A percentile compares a stretch with the other conserved stretches of the same genome.
These are phyloP conservation scores for Ips typographus DNA, from an alignment of 1,140 invertebrate genomes.

Conservation along the genomic window DNA sequence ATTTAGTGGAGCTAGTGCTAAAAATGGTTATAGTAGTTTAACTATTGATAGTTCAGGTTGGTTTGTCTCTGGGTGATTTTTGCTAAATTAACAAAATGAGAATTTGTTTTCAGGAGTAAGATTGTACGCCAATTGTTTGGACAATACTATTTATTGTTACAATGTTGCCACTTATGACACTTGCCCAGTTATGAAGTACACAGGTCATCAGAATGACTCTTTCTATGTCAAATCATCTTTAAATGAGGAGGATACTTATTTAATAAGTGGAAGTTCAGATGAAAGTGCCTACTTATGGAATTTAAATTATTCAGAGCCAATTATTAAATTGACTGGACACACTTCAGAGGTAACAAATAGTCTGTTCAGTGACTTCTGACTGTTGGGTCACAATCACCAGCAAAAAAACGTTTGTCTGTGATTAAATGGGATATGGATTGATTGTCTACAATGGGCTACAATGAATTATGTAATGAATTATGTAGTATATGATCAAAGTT, in stretches of 20 bases:
- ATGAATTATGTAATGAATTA: no score
- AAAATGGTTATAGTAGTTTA: constrained; percentile 77
- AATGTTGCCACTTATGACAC: constrained; percentile 71
- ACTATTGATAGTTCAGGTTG: constrained; percentile 64
- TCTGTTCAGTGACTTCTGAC: no score
- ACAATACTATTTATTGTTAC: constrained; percentile 82
- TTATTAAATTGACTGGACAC: constrained; percentile 72
- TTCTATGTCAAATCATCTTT: constrained; percentile 83
- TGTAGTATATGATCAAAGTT: no score
- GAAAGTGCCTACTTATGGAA: constrained; percentile 84
- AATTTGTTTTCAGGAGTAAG: constrained; percentile 50
- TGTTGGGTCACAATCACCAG: no score
- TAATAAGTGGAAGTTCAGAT: constrained; percentile 83
- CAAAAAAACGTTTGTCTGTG: background rate
- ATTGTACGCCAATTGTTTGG: constrained; percentile 85
- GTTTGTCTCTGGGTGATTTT: background rate
- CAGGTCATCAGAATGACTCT: constrained; percentile 72
- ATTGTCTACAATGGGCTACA: no score
- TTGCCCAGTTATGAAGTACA: constrained; percentile 63
- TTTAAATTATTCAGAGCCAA: constrained; percentile 61
- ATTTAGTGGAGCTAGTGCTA: constrained; percentile 68
- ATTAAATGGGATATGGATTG: background rate
- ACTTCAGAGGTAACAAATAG: constrained; percentile 63
- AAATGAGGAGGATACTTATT: constrained; percentile 75
- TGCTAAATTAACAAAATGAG: background rate